A percentile compares a stretch with the other conserved stretches of the same genome.
These are phyloP conservation scores for Aphodius sticticus DNA, from an alignment of 2,888 invertebrate genomes.

Conservation along the genomic window DNA sequence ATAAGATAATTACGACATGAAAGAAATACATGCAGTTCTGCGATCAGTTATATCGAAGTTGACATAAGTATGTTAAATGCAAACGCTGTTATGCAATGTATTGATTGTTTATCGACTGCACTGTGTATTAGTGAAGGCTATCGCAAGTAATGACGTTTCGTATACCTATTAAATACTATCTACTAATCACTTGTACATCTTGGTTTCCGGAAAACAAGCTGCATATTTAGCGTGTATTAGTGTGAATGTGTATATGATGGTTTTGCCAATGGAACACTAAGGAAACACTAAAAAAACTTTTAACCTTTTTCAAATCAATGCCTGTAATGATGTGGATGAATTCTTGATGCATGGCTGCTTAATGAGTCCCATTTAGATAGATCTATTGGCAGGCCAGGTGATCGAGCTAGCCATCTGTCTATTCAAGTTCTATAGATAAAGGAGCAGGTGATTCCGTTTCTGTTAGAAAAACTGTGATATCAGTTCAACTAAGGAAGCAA, in stretches of 20 bases:
- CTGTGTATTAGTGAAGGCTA: not conserved
- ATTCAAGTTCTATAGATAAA: not conserved
- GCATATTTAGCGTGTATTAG: too few species aligned
- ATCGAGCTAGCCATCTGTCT: not conserved
- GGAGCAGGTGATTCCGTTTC: not conserved
- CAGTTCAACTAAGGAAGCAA: not conserved
- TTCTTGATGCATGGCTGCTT: not conserved
- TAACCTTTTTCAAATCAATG: too few species aligned
- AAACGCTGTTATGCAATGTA: not conserved
- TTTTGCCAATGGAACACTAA: too few species aligned
- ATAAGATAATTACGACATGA: too few species aligned
- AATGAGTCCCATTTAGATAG: not conserved
- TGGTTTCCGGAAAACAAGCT: too few species aligned
- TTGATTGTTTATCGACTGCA: not conserved
- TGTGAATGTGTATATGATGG: too few species aligned
- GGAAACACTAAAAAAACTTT: too few species aligned
- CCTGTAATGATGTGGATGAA: too few species aligned
- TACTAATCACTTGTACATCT: too few species aligned
- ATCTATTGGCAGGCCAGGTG: not conserved
- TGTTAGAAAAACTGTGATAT: not conserved
- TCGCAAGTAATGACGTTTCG: too few species aligned
- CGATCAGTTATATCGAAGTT: not conserved
- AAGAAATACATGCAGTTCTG: not conserved
- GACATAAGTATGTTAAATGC: not conserved
- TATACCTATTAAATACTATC: too few species aligned